Base-by-base conservation (phyloP, 2,797 vertebrate species). In the Pantherophis alleghaniensis region DNA sequence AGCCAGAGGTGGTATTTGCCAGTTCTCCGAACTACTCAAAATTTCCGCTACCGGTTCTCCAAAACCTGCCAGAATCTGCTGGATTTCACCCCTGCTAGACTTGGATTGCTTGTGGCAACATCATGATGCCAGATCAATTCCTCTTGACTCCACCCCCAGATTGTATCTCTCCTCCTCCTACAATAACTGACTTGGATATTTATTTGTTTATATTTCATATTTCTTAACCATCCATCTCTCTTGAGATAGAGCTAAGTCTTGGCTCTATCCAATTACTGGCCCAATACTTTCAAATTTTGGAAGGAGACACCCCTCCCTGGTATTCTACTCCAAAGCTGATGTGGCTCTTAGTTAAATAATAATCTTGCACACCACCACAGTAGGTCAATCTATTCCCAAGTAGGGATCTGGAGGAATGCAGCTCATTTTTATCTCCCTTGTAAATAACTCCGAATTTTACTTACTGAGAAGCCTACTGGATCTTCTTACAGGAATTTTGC, bases 401-500 rank as follows among this genome's bases (percentile, higher is more conserved):
- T 53, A 26, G 61, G 28, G 51, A n/a, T 61, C 42, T 63, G 4
- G 7, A 86, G 42, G 57, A 51, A 20, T 13, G 42, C 37, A 57
- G 55, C 22, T 55, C 18, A 57, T 16, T 59, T 89, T 83, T 0
- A 3, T 42, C n/a, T 1, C 12, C 22, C 88, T 12, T 28, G 61
- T 86, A 2, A 37, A 37, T 13, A 2, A 20, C 14, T 90, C 20
- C 91, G 26, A 32, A 60, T 60, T 83, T 89, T 89, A 51, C n/a
- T 56, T 55, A n/a, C 22, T 59, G 55, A 59, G 91, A 57, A 74
- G 13, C 6, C 26, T 28, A 47, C 20, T 9, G 26, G 24, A 28
- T 63, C 24, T 0, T 0, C 0, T 2, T 14, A 47, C 18, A 0
- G 13, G 2, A 2, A 28, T 14, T 0, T 5, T n/a, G 7, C 20